Evolutionary conservation across 2,113 vertebrate species (phyloP).

Genomic region (Benitochromis conjunctus): DNA sequence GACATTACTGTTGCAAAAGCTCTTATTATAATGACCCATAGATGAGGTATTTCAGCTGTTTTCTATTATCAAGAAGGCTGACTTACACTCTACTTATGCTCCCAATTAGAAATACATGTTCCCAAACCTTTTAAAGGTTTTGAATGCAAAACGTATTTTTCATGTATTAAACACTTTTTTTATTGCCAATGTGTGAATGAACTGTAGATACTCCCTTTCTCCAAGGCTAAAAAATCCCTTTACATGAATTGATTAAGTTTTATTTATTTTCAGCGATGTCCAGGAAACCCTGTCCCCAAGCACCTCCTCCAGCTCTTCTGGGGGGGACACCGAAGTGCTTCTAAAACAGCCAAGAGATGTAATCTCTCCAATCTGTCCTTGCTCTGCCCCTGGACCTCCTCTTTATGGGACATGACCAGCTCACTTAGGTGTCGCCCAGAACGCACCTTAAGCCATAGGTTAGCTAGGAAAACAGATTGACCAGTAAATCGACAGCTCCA

Average conservation of each 20-base stretch:
- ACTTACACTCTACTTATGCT: neutral
- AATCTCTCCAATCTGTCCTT: neutral
- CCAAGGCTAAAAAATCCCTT: neutral
- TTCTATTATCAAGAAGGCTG: neutral
- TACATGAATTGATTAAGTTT: neutral
- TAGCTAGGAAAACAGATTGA: neutral
- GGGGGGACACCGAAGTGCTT: neutral
- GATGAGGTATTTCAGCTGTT: neutral
- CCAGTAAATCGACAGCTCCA: neutral
- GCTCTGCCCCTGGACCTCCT: too few relatives aligned
- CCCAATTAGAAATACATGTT: neutral
- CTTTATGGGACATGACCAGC: too few relatives aligned
- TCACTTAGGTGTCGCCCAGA: too few relatives aligned
- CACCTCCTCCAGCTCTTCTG: neutral
- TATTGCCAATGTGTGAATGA: neutral
- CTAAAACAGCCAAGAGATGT: neutral
- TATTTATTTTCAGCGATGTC: neutral
- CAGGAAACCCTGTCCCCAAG: neutral
- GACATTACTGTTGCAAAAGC: conserved; percentile 9
- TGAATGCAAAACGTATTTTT: neutral
- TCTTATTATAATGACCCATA: neutral
- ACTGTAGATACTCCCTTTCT: neutral
- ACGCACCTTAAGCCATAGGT: neutral
- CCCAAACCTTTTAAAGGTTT: neutral
- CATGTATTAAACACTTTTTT: neutral